A percentile compares a stretch with the other conserved stretches of the same genome.
Evolutionary conservation across 30 jellyfish, hydroid and myxozoan species (phyloP).

Genomic region (Turritopsis rubra): DNA sequence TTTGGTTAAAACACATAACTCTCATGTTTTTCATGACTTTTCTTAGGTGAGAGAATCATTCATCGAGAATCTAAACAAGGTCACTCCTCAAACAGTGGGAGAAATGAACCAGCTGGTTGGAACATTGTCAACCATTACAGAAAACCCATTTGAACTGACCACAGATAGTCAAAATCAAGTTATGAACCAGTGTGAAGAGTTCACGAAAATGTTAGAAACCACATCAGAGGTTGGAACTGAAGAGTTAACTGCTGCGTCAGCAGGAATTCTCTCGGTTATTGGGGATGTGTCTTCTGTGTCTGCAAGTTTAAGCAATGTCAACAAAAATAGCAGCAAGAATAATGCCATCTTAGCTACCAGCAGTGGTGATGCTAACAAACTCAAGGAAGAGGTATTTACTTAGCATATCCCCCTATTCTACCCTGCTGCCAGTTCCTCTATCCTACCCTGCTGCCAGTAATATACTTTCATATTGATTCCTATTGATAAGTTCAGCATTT

Average conservation of each 20-base stretch:
- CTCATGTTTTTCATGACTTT: not conserved
- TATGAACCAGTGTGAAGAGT: not conserved
- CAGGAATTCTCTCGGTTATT: not conserved
- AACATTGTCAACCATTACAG: not conserved
- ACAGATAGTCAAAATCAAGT: not conserved
- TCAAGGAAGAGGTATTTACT: not conserved
- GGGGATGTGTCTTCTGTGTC: not conserved
- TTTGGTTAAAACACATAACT: no score
- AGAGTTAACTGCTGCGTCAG: not conserved
- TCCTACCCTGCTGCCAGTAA: no score
- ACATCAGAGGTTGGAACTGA: not conserved
- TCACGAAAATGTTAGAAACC: not conserved
- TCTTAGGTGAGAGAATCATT: not conserved
- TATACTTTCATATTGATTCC: no score
- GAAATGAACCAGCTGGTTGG: not conserved
- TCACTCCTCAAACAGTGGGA: not conserved
- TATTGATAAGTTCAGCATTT: no score
- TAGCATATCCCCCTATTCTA: no score
- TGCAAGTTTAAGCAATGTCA: not conserved
- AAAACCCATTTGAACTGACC: not conserved
- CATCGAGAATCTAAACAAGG: not conserved
- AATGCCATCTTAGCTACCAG: not conserved
- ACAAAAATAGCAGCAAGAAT: not conserved
- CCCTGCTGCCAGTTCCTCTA: no score
- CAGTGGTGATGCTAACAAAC: not conserved